These are phyloP conservation scores for Oreotrochilus melanogaster DNA, from an alignment of 2,113 vertebrate genomes.

Conservation along the genomic window DNA sequence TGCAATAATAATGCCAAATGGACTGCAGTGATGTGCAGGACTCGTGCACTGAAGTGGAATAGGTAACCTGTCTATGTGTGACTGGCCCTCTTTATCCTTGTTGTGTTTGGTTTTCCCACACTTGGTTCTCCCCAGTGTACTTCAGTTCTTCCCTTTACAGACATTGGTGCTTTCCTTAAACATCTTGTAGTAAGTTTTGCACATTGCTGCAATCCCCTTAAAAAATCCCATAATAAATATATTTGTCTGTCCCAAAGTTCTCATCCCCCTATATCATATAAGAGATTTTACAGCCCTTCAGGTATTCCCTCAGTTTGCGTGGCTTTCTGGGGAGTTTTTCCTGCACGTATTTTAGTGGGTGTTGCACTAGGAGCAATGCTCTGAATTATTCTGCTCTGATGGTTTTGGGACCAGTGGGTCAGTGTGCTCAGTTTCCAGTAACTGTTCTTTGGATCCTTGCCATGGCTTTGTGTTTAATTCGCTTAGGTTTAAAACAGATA, in stretches of 20 bases:
- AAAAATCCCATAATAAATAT: not conserved
- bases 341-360: not conserved
- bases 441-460: not conserved
- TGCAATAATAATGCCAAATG: accelerated
- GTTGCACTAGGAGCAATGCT: not conserved
- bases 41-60: accelerated
- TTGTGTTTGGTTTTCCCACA: not conserved
- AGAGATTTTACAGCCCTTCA: not conserved
- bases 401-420: not conserved
- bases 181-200: not conserved
- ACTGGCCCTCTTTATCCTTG: not conserved
- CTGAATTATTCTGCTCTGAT: accelerated
- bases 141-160: not conserved
- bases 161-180: not conserved
- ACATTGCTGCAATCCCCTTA: not conserved
- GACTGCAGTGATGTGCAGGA: not conserved
- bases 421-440: not conserved
- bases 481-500: not conserved
- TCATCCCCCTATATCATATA: not conserved
- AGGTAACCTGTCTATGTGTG: accelerated
- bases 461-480: not conserved
- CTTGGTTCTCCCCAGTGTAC: not conserved
- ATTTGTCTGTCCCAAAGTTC: not conserved
- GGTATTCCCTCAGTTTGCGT: not conserved
- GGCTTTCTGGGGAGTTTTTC: not conserved